Evolutionary conservation across 1,140 invertebrate species (phyloP), one percentile per base, ranked within the genome.

Genomic region (Drosophila elegans): DNA sequence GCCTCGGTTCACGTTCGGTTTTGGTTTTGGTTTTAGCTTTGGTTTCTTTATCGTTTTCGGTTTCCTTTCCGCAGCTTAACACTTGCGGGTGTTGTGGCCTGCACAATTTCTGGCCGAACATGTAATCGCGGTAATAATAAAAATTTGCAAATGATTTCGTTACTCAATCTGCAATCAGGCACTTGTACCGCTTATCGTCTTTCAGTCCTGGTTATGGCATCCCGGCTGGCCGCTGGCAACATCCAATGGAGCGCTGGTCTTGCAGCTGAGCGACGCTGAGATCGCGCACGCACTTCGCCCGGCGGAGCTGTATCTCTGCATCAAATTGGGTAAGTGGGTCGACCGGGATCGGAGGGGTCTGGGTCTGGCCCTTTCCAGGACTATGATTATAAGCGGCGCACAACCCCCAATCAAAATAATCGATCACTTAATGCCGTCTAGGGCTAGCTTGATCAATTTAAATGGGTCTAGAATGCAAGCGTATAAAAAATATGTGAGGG

Each of bases 211-310:
- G 67, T 76, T 91, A 69, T 92, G 91, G 91, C 76, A 80, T 74
- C 64, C 92, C 85, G 92, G 92, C 82, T 92, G 92, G 92, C 92
- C 92, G 48, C 75, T 92, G 75, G 88, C 88, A 62, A 86, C 89
- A 57, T 72, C 73, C 69, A 84, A 81, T 76, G 92, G 92, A 85
- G 83, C 84, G 48, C 52, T 92, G 62, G 80, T 92, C 48, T 56
- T 92, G 60, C 92, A 92, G 61, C 72, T 92, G 75, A 91, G 91
- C 60, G 81, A 91, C 59, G 73, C 79, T 90, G 84, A 92, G 76
- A 78, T 91, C 54, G 74, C 73, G 52, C 76, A 86, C 62, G 84
- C 84, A 88, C 67, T 92, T 42, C 78, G 78, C 52, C 74, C 79
- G 52, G 66, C 77, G 48, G 92, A 92, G 45, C 77, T 92, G 41